Conservation (phyloP, 2,113 vertebrate species). For the Lampris megalopsis region DNA sequence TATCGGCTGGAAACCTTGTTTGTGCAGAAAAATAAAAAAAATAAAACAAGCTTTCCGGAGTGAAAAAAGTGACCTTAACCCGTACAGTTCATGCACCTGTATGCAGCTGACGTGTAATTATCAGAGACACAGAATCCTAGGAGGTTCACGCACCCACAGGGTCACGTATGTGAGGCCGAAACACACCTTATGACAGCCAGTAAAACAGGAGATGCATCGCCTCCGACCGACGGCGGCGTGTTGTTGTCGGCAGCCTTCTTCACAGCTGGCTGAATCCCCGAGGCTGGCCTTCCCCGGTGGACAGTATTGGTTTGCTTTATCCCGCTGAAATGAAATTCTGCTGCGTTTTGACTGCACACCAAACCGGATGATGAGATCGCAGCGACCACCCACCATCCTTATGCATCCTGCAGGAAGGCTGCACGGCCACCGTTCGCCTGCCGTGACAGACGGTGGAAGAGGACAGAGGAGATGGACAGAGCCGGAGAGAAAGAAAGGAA, state of each 20-base stretch:
- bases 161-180: not conserved
- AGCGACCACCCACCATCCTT: slow-evolving; percentile 49
- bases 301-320: slow-evolving; percentile 35
- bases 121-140: too few relatives aligned
- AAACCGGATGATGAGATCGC: slow-evolving; percentile 34
- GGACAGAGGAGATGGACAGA: not conserved
- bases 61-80: too few relatives aligned
- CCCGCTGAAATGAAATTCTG: slow-evolving; percentile 43
- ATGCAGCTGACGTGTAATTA: too few relatives aligned
- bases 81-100: too few relatives aligned
- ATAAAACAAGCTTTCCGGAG: not conserved
- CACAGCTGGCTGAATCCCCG: slow-evolving; percentile 15
- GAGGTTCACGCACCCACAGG: not conserved
- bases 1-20: not conserved
- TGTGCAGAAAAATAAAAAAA: not conserved
- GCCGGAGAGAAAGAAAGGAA: not conserved
- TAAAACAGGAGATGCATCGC: not conserved
- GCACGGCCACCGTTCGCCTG: slow-evolving; percentile 29
- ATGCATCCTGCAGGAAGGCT: slow-evolving; percentile 38
- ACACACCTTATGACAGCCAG: not conserved
- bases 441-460: slow-evolving; percentile 39
- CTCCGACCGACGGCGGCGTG: not conserved
- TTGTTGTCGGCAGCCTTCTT: slow-evolving; percentile 21
- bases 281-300: slow-evolving; percentile 19
- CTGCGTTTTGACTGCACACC: slow-evolving; percentile 49